A percentile compares a stretch with the other conserved stretches of the same genome.
Evolutionary conservation across 1,140 invertebrate genomes (phyloP).

Genomic region (Drosophila suzukii): DNA sequence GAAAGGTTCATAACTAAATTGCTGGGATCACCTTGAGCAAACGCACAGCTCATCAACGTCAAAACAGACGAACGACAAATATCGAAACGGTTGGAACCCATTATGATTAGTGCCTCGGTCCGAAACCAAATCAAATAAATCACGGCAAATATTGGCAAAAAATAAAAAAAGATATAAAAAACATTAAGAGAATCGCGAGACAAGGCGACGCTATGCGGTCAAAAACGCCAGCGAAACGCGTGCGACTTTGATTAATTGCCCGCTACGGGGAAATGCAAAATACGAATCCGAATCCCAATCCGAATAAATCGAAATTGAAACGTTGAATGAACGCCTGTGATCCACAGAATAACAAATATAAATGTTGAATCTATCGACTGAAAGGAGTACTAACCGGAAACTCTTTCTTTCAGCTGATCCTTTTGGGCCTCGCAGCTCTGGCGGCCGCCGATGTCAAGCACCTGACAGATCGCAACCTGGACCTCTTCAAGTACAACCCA

Average conservation of each 20-base stretch:
- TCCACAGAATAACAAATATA: no score
- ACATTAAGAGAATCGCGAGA: constrained; percentile 49
- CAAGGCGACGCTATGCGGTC: constrained; percentile 38
- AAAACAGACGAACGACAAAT: constrained; percentile 34
- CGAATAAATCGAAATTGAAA: constrained; percentile 17
- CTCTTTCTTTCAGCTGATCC: constrained; percentile 44
- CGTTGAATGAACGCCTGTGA: not conserved
- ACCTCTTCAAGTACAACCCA: constrained; percentile 82
- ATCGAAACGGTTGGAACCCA: constrained; percentile 50
- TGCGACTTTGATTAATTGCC: constrained; percentile 72
- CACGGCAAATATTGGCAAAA: constrained; percentile 13
- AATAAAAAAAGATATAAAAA: constrained; percentile 15
- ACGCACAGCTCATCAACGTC: constrained; percentile 17
- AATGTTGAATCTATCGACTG: no score
- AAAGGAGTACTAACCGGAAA: not conserved
- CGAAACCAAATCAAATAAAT: constrained; percentile 48
- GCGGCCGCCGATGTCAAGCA: constrained; percentile 74
- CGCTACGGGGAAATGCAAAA: constrained; percentile 38
- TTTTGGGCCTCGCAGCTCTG: constrained; percentile 68
- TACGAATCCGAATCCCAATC: constrained; percentile 8
- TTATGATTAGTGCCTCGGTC: constrained; percentile 43
- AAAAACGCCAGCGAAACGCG: constrained; percentile 59
- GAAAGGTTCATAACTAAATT: not conserved
- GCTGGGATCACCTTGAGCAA: constrained; percentile 28
- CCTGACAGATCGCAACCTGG: constrained; percentile 73